A percentile compares a stretch with the other conserved stretches of the same genome.
Conservation (phyloP, 1,140 invertebrate species). For the Acromyrmex charruanus region DNA sequence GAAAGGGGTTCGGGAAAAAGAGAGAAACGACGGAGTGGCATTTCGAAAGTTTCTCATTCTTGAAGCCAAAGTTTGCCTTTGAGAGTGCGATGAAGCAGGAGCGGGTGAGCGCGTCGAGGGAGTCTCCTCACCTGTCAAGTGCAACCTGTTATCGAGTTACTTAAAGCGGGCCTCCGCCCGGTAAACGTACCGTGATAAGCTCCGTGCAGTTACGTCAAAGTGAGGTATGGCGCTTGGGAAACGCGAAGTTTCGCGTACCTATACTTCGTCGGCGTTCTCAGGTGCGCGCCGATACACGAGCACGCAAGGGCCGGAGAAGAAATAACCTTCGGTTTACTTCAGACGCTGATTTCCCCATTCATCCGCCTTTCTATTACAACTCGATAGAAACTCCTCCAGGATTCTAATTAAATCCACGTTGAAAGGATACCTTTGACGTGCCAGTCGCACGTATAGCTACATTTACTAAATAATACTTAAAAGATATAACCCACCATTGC, state of each 20-base stretch:
- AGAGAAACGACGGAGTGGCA: constrained; percentile 60
- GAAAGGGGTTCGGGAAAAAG: constrained; percentile 60
- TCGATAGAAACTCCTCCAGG: constrained; percentile 27
- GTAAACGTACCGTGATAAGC: constrained; percentile 67
- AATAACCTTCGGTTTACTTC: constrained; percentile 54
- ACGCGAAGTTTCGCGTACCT: constrained; percentile 44
- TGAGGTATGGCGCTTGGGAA: constrained; percentile 45
- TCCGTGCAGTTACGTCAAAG: constrained; percentile 61
- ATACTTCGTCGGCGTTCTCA: constrained; percentile 49
- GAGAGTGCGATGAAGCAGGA: constrained; percentile 34
- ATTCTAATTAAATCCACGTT: constrained; percentile 55
- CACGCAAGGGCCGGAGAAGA: constrained; percentile 27
- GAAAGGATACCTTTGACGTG: constrained; percentile 25
- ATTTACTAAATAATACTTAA: constrained; percentile 10
- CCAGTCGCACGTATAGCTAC: background rate
- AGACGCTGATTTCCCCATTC: constrained; percentile 45
- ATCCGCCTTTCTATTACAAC: constrained; percentile 35
- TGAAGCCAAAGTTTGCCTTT: constrained; percentile 70
- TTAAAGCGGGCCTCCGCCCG: constrained; percentile 65
- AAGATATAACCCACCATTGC: background rate
- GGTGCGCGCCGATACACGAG: constrained; percentile 47
- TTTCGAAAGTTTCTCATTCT: constrained; percentile 77
- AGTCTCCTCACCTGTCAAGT: constrained; percentile 77
- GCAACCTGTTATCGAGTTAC: constrained; percentile 79
- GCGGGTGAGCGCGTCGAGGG: constrained; percentile 26